A percentile compares a stretch with the other conserved stretches of the same genome.
Evolutionary conservation across 2,797 vertebrate species (phyloP).

Genomic region (Rhinophrynus dorsalis): DNA sequence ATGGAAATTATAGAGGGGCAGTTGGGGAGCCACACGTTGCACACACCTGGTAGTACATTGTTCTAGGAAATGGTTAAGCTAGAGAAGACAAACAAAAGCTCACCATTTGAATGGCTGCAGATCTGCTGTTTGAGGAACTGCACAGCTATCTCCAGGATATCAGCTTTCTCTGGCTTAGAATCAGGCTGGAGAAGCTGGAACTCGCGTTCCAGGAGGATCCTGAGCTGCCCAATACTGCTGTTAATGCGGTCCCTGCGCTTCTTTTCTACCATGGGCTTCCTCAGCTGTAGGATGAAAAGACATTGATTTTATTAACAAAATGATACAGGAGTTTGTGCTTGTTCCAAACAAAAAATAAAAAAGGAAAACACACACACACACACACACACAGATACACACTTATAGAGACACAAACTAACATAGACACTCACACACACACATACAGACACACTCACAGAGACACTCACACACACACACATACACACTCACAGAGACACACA

Average conservation of each 20-base stretch:
- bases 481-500: not conserved
- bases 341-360: no score
- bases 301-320: not conserved
- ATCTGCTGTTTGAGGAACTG: constrained; percentile 70
- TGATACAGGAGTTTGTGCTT: no score
- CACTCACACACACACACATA: no score
- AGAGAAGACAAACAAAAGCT: not conserved
- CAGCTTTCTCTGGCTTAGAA: constrained; percentile 78
- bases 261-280: constrained; percentile 81
- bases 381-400: no score
- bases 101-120: constrained; percentile 46
- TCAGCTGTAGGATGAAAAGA: constrained; percentile 63
- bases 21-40: not conserved
- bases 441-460: no score
- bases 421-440: not conserved
- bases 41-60: not conserved
- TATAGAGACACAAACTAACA: not conserved
- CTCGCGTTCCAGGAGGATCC: constrained; percentile 68
- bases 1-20: not conserved
- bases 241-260: constrained; percentile 62
- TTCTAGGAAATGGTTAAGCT: no score
- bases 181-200: constrained; percentile 67
- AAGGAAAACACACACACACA: no score
- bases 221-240: constrained; percentile 69
- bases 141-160: constrained; percentile 78